phyloP scores from a whole-genome alignment of 1,140 invertebrate genomes.

The Cyclina sinensis region DNA sequence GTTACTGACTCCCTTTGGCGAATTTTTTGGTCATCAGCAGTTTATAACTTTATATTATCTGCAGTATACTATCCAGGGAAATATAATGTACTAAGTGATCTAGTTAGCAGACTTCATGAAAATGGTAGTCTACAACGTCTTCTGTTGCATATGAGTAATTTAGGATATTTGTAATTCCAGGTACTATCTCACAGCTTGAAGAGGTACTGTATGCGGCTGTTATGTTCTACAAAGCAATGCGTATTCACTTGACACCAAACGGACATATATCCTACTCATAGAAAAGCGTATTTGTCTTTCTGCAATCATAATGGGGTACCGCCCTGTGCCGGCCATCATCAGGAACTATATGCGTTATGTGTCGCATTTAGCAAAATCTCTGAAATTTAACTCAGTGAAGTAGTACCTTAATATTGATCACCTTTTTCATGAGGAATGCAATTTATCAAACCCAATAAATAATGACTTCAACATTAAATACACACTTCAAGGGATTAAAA shows the following conservation, averaged over 20 bases:
- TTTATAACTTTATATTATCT: constrained; percentile 5
- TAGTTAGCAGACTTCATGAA: constrained; percentile 14
- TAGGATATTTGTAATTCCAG: constrained; percentile 21
- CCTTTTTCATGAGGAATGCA: constrained; percentile 7
- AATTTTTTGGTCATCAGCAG: constrained; percentile 3
- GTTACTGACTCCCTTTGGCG: constrained; percentile 3
- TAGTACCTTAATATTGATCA: constrained; percentile 10
- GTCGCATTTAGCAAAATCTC: not conserved
- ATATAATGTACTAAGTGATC: not conserved
- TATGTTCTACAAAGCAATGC: constrained; percentile 10
- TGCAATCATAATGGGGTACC: not conserved
- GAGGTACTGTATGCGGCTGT: not conserved
- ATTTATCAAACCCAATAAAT: constrained; percentile 5
- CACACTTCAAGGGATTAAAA: not conserved
- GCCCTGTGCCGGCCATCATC: not conserved
- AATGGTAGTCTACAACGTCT: not conserved
- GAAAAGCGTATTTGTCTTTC: not conserved
- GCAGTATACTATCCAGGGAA: constrained; percentile 8
- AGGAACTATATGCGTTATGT: no score
- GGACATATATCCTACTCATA: no score
- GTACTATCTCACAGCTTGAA: not conserved
- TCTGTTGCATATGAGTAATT: not conserved
- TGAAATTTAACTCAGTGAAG: constrained; percentile 20
- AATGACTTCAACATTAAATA: not conserved
- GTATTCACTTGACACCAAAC: no score